Conservation (phyloP, 2,113 vertebrate species). For the Psilopsiagon aymara region DNA sequence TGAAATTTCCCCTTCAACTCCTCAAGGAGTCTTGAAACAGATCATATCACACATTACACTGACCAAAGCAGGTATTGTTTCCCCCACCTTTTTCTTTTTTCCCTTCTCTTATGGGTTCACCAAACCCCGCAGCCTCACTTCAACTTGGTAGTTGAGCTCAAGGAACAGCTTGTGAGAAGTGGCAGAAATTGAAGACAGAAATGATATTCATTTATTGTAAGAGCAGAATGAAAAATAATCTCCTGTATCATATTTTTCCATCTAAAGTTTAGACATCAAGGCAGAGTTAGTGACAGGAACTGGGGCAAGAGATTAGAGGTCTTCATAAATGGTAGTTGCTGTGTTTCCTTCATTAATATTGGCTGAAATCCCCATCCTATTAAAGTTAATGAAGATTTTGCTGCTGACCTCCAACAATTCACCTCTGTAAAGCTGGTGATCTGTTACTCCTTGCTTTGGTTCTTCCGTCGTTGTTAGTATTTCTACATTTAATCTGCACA, state of each 20-base stretch:
- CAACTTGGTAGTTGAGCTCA: neutral
- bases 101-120: neutral
- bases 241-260: neutral
- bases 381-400: neutral
- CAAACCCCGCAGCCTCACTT: neutral
- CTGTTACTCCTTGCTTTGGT: neutral
- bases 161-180: neutral
- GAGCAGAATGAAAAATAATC: neutral
- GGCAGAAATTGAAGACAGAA: neutral
- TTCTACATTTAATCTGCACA: neutral
- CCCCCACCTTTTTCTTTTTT: neutral
- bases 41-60: neutral
- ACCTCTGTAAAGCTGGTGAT: neutral
- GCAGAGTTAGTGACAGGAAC: neutral
- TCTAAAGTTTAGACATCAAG: neutral
- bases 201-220: neutral
- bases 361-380: neutral
- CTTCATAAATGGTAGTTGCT: neutral
- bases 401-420: neutral
- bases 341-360: neutral
- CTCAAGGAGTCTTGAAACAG: neutral
- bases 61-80: neutral
- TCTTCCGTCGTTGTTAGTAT: neutral
- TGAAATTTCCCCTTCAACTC: neutral
- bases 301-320: neutral